A percentile compares a stretch with the other conserved stretches of the same genome.
phyloP scores from a whole-genome alignment of 2,888 invertebrate species.

The Elysia crispata region DNA sequence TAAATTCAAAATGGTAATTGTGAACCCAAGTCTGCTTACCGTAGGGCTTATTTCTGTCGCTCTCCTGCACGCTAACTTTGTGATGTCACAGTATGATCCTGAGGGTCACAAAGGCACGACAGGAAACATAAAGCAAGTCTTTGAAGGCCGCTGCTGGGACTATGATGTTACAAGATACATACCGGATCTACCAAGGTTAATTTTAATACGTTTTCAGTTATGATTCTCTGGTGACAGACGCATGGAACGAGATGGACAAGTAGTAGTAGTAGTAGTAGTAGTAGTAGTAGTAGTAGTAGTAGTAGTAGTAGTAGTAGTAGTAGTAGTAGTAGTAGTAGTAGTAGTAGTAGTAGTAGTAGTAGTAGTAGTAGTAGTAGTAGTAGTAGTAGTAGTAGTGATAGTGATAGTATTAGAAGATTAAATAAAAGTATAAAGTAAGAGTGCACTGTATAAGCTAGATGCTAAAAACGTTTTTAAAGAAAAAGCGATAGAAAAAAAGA shows the following conservation, averaged over 20 bases:
- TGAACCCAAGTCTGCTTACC: no score
- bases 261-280: conserved; percentile 30
- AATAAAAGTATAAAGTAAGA: no score
- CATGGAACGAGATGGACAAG: neutral
- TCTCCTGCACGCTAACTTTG: neutral
- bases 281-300: conserved; percentile 20
- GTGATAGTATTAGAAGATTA: no score
- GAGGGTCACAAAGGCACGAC: conserved; percentile 52
- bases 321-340: conserved; percentile 7
- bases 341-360: conserved; percentile 31
- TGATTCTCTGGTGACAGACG: conserved; percentile 23
- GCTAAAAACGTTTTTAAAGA: no score
- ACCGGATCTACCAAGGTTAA: conserved; percentile 50
- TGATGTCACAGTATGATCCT: neutral
- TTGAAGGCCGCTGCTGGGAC: conserved; percentile 58
- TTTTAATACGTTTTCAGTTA: conserved; percentile 17
- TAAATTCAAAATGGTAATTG: no score
- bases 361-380: conserved; percentile 31
- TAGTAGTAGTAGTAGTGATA: conserved; percentile 28
- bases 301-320: conserved; percentile 25
- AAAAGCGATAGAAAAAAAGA: no score
- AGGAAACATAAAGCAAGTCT: conserved; percentile 55
- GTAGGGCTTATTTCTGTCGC: no score
- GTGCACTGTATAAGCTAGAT: no score
- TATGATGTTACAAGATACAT: conserved; percentile 53